Base-by-base conservation (phyloP, 1,140 invertebrate genomes). In the Uloborus diversus region DNA sequence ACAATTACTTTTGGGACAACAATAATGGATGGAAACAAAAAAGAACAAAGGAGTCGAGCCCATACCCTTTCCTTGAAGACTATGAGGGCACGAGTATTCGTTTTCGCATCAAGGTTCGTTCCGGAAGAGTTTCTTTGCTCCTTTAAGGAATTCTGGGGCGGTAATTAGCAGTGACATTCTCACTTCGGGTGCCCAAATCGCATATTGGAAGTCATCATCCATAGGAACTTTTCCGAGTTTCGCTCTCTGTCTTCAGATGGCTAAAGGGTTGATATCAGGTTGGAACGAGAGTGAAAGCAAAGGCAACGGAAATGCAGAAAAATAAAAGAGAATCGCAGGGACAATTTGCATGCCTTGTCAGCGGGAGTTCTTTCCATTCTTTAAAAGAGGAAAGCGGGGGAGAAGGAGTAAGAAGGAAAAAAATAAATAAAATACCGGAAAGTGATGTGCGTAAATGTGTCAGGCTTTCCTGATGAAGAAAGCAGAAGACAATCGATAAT, bases 141-240 rank as follows among this genome's bases (percentile, higher is more conserved):
- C 37, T 42, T 42, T 42, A 13, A 1, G 37, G 37, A 42, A 42
- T n/a, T n/a, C 20, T 13, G 53, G 53, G 53, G 23, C 53, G n/a
- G 53, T 57, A 57, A 57, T 57, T 57, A 57, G 53, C 53, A 57
- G 20, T 57, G 53, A 57, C 53, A 57, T 25, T 57, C 27, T 17
- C 53, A 57, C 53, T 57, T 57, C 25, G 20, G 11, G 53, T 23
- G n/a, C 53, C 53, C 27, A 57, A 57, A 57, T 57, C 53, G 27
- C 23, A 27, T 57, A 57, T 57, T 57, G 53, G 53, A 27, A 57
- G 20, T 57, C 53, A 57, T 57, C 53, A 57, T 27, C 53, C 13
- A 13, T 9, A 42, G 37, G 37, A 42, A 42, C 37, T 42, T 42
- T 42, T 9, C 17, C 37, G 9, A 42, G 37, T 42, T 42, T 17